Evolutionary conservation across 2,888 invertebrate species (phyloP), one percentile per base, ranked within the genome.

Genomic region (Torymus texanus): DNA sequence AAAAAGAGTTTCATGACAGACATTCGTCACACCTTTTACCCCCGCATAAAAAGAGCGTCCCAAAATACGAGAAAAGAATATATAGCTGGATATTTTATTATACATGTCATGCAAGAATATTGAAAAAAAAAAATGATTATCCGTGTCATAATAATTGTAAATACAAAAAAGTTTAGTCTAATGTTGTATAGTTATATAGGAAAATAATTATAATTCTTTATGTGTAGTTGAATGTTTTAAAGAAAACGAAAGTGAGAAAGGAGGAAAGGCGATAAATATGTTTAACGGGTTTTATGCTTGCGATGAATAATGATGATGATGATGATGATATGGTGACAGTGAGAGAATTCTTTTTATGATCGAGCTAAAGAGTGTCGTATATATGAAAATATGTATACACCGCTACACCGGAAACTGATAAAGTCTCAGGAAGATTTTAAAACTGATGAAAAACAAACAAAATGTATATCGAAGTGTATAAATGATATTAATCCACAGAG

Each of bases 71-170:
- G 63, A n/a, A 24, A 16, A 65, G 41, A 75, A 16, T 24, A 70
- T 41, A 65, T n/a, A 59, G 50, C 18, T 70, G 50, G 21, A 78
- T 75, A 78, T 75, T 81, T 75, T 72, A 78, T 41, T 75, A 41
- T 41, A 78, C 72, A 66, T 73, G 53, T 63, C 58, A 55, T 74
- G 68, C 67, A 81, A 82, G 66, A 81, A 63, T 63, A 66, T 53
- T 81, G 72, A 81, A 71, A 75, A 63, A 78, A 78, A 80, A 41
- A 41, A 41, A 41, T 41, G 41, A 41, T 41, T 81, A 82, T 82
- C 78, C 78, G 82, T 83, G 83, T 84, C 83, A 84, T 84, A 84
- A 85, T 84, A 83, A 86, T 85, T 88, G 87, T 88, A 88, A 84
- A 88, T 88, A 87, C 71, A 72, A 80, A 83, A 75, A 67, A 65